Evolutionary conservation across 2,797 vertebrate genomes (phyloP).

Genomic region (Tragelaphus eurycerus): DNA sequence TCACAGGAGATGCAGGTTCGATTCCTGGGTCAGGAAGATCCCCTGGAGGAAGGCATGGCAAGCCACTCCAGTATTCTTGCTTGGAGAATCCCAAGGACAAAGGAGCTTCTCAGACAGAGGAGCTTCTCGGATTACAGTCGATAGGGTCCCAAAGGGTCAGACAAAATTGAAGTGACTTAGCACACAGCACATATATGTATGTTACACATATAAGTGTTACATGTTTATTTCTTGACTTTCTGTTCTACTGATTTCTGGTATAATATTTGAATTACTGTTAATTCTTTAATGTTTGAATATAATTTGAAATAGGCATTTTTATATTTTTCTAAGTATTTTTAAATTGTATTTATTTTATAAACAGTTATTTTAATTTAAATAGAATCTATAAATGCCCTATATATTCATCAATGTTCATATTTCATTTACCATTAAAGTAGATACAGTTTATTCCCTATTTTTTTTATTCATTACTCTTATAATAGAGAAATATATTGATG

Average conservation of each 20-base stretch:
- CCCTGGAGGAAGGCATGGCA: not conserved
- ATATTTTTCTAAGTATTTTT: not conserved
- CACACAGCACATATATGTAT: not conserved
- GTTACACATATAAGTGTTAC: not conserved
- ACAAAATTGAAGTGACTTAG: not conserved
- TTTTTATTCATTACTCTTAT: not conserved
- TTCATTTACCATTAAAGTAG: not conserved
- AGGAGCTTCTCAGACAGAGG: not conserved
- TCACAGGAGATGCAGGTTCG: not conserved
- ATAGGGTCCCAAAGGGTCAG: not conserved
- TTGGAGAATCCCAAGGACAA: not conserved
- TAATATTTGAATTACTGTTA: not conserved
- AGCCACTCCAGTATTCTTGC: not conserved
- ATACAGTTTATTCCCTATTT: not conserved
- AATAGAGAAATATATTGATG: not conserved
- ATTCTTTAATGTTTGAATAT: not conserved
- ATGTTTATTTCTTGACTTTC: not conserved
- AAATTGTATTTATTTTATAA: not conserved
- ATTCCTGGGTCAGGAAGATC: not conserved
- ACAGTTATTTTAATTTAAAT: not conserved
- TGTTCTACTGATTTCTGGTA: not conserved
- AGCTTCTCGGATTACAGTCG: not conserved
- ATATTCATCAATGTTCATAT: not conserved
- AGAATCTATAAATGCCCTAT: not conserved
- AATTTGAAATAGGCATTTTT: not conserved